Conservation (phyloP, 2,888 invertebrate genomes). For the Notodonta dromedarius region DNA sequence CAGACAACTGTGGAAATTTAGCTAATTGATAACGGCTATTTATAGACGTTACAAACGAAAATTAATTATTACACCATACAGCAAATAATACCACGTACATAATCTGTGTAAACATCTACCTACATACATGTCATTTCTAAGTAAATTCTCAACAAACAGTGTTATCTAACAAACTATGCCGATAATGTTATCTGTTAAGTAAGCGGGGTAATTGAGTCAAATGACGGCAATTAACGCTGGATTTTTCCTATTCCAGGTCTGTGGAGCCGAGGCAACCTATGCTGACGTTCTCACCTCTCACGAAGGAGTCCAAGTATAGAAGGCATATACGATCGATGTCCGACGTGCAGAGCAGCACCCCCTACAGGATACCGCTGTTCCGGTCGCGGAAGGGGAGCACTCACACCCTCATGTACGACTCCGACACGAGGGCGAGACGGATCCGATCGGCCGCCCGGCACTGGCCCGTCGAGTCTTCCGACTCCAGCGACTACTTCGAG, state of each 20-base stretch:
- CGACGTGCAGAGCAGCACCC: constrained; percentile 77
- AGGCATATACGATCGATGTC: constrained; percentile 80
- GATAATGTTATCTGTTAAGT: constrained; percentile 6
- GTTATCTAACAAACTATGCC: constrained; percentile 23
- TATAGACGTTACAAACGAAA: constrained; percentile 22
- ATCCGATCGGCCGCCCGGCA: constrained; percentile 59
- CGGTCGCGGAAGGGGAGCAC: constrained; percentile 64
- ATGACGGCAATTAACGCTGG: constrained; percentile 6
- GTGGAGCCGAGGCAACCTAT: constrained; percentile 57
- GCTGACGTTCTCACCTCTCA: constrained; percentile 64
- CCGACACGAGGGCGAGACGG: constrained; percentile 68
- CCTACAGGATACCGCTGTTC: constrained; percentile 63
- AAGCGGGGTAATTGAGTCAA: constrained; percentile 8
- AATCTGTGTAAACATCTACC: constrained; percentile 19
- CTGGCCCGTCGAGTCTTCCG: constrained; percentile 66
- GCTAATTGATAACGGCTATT: constrained; percentile 20
- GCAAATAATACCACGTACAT: constrained; percentile 21
- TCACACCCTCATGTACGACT: constrained; percentile 71
- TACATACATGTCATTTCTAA: constrained; percentile 17
- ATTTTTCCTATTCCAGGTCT: constrained; percentile 63
- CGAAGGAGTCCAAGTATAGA: constrained; percentile 69
- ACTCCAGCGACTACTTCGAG: constrained; percentile 70
- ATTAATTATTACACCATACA: constrained; percentile 8
- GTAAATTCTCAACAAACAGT: constrained; percentile 24
- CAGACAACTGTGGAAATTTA: too few species aligned